These are phyloP conservation scores for Polymixis lichenea DNA, from an alignment of 2,888 invertebrate species.

Conservation along the genomic window DNA sequence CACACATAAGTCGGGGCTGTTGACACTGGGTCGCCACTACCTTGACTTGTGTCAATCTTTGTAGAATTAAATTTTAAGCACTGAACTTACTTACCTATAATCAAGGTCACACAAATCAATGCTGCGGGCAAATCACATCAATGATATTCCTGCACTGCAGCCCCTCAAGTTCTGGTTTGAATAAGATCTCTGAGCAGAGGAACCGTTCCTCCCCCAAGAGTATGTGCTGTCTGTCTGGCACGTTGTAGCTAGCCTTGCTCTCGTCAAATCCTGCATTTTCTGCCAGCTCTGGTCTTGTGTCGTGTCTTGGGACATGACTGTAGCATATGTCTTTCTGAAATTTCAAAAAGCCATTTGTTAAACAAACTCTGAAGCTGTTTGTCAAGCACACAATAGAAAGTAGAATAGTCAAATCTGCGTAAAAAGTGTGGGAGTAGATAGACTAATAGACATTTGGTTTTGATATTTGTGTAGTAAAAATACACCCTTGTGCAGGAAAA, in stretches of 20 bases:
- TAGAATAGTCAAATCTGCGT: too few species aligned
- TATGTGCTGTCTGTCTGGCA: constrained; percentile 96
- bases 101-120: constrained; percentile 92
- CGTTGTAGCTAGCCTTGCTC: constrained; percentile 94
- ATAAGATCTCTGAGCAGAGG: constrained; percentile 95
- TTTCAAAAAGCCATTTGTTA: constrained; percentile 68
- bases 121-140: constrained; percentile 92
- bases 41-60: neutral
- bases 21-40: too few species aligned
- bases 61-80: neutral
- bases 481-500: too few species aligned
- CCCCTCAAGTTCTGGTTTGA: constrained; percentile 95
- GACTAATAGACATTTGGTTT: neutral
- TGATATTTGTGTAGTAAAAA: too few species aligned
- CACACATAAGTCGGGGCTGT: neutral
- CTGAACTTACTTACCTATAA: constrained; percentile 73
- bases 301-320: constrained; percentile 72
- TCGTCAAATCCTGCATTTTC: constrained; percentile 91
- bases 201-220: constrained; percentile 95
- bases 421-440: neutral
- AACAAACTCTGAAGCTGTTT: neutral
- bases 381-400: neutral
- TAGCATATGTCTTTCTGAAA: constrained; percentile 80
- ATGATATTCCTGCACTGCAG: constrained; percentile 94
- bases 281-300: constrained; percentile 67